phyloP scores from a whole-genome alignment of 2,888 invertebrate species.

The Conchocele bisecta region DNA sequence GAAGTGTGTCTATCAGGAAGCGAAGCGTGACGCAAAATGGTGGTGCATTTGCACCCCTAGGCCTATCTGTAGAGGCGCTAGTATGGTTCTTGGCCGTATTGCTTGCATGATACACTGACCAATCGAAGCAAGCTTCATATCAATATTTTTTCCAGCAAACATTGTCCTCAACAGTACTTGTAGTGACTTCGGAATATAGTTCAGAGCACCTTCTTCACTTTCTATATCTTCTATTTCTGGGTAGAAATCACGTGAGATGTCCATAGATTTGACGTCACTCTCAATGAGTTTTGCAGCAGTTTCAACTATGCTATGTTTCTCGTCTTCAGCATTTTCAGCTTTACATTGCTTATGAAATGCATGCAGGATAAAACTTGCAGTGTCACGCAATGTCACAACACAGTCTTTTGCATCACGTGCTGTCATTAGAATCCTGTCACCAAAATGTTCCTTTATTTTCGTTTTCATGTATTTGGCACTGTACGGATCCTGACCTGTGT shows the following conservation, averaged over 20 bases:
- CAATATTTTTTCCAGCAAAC: conserved; percentile 16
- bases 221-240: conserved; percentile 20
- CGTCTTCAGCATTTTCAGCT: conserved; percentile 14
- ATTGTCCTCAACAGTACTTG: conserved; percentile 29
- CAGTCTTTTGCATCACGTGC: conserved; percentile 42
- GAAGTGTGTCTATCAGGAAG: conserved; percentile 9
- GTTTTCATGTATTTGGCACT: conserved; percentile 48
- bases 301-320: conserved; percentile 49
- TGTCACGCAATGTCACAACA: conserved; percentile 47
- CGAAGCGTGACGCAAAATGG: neutral
- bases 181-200: conserved; percentile 47
- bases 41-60: conserved; percentile 20
- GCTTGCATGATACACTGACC: conserved; percentile 18
- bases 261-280: conserved; percentile 52
- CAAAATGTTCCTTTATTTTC: conserved; percentile 51
- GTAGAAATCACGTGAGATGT: conserved; percentile 7
- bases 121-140: conserved; percentile 22
- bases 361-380: conserved; percentile 35
- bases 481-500: conserved; percentile 24
- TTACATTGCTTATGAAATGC: conserved; percentile 31
- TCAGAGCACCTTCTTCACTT: neutral
- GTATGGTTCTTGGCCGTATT: neutral
- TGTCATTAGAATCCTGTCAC: conserved; percentile 43
- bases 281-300: conserved; percentile 61
- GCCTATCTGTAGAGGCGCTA: conserved; percentile 8